These are phyloP conservation scores for Chaenogobius annularis DNA, from an alignment of 2,113 vertebrate genomes.

Conservation along the genomic window DNA sequence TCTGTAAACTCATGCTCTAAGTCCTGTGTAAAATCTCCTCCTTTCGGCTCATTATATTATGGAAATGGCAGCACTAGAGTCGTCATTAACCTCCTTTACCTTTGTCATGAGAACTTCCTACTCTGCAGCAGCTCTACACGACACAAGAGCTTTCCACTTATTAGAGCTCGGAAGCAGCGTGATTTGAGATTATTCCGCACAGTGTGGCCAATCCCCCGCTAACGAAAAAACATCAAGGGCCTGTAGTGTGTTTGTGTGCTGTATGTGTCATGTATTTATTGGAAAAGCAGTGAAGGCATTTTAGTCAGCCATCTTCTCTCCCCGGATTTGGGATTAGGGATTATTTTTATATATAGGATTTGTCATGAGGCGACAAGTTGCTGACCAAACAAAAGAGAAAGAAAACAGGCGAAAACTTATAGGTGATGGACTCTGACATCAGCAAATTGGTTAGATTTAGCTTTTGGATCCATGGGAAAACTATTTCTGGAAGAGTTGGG, in stretches of 20 bases:
- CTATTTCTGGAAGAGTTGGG: not conserved
- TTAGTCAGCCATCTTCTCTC: slow-evolving; percentile 26
- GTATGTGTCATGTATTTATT: slow-evolving; percentile 23
- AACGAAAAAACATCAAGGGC: slow-evolving; percentile 41
- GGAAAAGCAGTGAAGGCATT: slow-evolving; percentile 29
- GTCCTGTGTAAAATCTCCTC: slow-evolving; percentile 13
- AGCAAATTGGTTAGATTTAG: not conserved
- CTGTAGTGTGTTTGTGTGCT: slow-evolving; percentile 8
- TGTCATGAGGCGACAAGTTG: slow-evolving; percentile 12
- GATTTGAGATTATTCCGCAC: slow-evolving; percentile 52
- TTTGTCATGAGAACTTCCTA: slow-evolving; percentile 20
- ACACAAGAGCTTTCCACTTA: slow-evolving; percentile 17
- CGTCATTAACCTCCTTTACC: slow-evolving; percentile 48
- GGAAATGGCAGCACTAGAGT: slow-evolving; percentile 40
- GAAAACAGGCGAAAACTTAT: not conserved
- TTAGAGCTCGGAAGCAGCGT: slow-evolving; percentile 14
- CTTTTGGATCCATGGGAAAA: not conserved
- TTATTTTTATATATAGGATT: slow-evolving; percentile 49
- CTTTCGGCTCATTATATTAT: slow-evolving; percentile 37
- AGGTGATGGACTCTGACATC: slow-evolving; percentile 1
- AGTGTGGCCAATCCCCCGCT: slow-evolving; percentile 49
- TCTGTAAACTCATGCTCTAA: not conserved
- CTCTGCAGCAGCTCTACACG: slow-evolving; percentile 7
- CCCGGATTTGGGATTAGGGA: slow-evolving; percentile 48
- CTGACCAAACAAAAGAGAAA: slow-evolving; percentile 22